These are phyloP conservation scores for Chloebia gouldiae DNA, from an alignment of 2,113 vertebrate genomes.

Conservation along the genomic window DNA sequence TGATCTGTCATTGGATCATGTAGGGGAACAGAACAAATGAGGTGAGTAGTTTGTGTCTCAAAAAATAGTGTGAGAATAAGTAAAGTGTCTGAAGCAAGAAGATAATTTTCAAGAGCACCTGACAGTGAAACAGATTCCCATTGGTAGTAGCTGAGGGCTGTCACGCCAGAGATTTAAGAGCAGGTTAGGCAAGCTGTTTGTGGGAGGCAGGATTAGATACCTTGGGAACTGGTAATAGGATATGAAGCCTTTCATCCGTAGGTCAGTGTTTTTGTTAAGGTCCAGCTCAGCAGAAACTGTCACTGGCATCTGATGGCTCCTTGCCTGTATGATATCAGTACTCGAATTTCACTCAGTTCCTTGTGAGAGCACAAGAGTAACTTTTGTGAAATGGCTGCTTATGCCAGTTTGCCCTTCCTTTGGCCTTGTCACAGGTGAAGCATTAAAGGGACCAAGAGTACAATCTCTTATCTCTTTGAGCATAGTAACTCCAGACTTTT, in stretches of 20 bases:
- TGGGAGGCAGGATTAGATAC: constrained; percentile 5
- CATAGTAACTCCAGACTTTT: background rate
- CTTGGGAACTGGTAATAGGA: constrained; percentile 35
- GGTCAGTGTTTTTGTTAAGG: background rate
- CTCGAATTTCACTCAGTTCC: background rate
- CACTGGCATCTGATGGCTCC: background rate
- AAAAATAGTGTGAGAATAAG: background rate
- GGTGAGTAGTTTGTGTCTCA: background rate
- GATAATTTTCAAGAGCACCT: background rate
- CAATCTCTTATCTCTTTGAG: background rate
- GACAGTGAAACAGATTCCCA: background rate
- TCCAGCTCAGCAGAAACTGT: background rate
- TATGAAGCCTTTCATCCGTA: constrained; percentile 12
- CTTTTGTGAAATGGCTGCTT: background rate
- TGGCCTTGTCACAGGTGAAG: background rate
- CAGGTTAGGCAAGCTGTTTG: constrained; percentile 11
- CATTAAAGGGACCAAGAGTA: background rate
- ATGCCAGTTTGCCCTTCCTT: background rate
- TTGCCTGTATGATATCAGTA: background rate
- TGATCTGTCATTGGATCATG: background rate
- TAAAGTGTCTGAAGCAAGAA: background rate
- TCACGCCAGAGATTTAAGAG: background rate
- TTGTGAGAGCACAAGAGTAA: background rate
- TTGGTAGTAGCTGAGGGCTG: background rate
- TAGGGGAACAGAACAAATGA: background rate